phyloP scores from a whole-genome alignment of 2,888 invertebrate genomes.

The Eueremaeus valkanovi region DNA sequence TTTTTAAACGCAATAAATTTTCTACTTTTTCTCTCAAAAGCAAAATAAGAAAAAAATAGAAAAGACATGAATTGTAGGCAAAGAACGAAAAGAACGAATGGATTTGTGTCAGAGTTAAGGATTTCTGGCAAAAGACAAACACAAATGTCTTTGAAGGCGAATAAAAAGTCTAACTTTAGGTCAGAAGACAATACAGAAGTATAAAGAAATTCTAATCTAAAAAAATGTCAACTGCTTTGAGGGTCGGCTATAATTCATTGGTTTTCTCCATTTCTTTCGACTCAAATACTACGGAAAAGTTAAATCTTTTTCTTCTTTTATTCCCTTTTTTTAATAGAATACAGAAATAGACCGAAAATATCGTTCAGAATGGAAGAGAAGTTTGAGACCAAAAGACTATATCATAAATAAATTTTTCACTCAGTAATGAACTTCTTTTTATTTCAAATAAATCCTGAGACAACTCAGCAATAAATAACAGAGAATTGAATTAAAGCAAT shows the following conservation, averaged over 20 bases:
- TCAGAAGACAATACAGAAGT: not conserved
- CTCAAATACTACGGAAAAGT: not conserved
- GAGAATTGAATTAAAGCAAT: not conserved
- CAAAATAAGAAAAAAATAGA: not conserved
- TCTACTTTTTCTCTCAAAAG: not conserved
- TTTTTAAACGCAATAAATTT: conserved; percentile 29
- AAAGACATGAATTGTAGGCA: too few species aligned
- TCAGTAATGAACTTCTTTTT: not conserved
- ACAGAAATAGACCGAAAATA: not conserved
- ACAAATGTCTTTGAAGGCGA: not conserved
- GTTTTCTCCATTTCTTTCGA: not conserved
- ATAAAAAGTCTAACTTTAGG: not conserved
- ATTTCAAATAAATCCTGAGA: too few species aligned
- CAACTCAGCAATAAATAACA: not conserved
- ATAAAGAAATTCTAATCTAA: not conserved
- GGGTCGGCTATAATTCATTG: conserved; percentile 27
- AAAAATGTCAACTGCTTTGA: conserved; percentile 31
- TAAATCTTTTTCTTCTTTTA: conserved; percentile 12
- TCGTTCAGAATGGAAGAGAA: not conserved
- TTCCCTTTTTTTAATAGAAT: too few species aligned
- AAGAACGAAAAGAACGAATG: too few species aligned
- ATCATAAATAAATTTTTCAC: not conserved
- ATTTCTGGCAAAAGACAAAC: conserved; percentile 14
- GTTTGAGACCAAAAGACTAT: not conserved
- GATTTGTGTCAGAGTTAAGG: conserved; percentile 6